A percentile compares a stretch with the other conserved stretches of the same genome.
These are phyloP conservation scores for Ecdyonurus torrentis DNA, from an alignment of 2,888 invertebrate genomes.

Conservation along the genomic window DNA sequence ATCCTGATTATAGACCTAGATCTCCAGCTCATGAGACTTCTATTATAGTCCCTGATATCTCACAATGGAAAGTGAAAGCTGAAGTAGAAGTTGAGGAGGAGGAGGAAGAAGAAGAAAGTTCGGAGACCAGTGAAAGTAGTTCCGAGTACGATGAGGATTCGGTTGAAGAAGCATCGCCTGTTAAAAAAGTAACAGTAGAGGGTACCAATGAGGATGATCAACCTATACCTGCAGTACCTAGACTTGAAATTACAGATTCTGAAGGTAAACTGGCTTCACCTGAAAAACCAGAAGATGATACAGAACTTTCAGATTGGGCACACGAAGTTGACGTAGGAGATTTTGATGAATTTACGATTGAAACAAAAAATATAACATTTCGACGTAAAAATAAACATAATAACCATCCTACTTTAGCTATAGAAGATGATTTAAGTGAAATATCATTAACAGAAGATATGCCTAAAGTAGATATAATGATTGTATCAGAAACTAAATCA, in stretches of 20 bases:
- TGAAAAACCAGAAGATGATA: slow-evolving; percentile 31
- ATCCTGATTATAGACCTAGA: slow-evolving; percentile 29
- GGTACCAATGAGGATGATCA: no score
- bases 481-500: neutral
- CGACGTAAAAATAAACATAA: neutral
- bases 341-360: slow-evolving; percentile 2
- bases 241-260: neutral
- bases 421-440: neutral
- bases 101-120: neutral
- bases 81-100: slow-evolving; percentile 7
- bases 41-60: slow-evolving; percentile 43
- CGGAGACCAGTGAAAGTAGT: neutral
- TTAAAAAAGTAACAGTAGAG: no score
- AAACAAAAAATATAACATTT: neutral
- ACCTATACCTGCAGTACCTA: neutral
- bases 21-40: slow-evolving; percentile 47
- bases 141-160: neutral
- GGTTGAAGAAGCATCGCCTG: neutral
- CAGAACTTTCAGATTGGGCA: slow-evolving; percentile 81
- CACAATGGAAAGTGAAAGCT: slow-evolving; percentile 27
- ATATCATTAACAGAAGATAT: neutral
- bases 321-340: slow-evolving; percentile 63
- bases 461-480: neutral
- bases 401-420: neutral
- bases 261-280: neutral